Evolutionary conservation across 2,113 vertebrate species (phyloP).

Genomic region (Bettongia penicillata): DNA sequence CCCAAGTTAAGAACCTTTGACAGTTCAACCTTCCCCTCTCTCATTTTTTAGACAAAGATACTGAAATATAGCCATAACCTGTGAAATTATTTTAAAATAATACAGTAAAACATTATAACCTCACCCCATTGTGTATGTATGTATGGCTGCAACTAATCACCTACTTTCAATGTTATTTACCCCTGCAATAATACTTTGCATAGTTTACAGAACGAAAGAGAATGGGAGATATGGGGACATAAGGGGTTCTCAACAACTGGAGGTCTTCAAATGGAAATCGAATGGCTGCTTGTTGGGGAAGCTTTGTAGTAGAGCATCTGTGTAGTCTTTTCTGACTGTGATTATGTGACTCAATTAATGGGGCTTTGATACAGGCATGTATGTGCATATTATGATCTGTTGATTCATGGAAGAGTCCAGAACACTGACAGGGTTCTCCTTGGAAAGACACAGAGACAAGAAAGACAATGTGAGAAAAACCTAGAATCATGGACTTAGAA

Average conservation of each 20-base stretch:
- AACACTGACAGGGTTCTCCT: background rate
- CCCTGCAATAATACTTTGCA: background rate
- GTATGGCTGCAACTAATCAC: background rate
- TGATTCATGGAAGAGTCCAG: background rate
- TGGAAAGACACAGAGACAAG: slow-evolving; percentile 5
- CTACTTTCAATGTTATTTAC: background rate
- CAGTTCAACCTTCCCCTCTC: background rate
- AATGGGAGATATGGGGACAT: background rate
- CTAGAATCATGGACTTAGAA: background rate
- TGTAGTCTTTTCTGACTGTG: background rate
- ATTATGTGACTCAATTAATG: background rate
- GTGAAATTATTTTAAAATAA: background rate
- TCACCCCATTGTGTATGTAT: background rate
- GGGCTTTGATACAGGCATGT: background rate
- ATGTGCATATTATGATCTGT: background rate
- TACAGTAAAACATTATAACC: background rate
- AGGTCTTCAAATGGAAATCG: background rate
- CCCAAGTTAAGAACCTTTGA: background rate
- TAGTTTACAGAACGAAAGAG: background rate
- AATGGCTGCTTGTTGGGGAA: background rate
- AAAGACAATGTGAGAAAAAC: background rate
- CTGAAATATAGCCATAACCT: background rate
- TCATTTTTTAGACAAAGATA: background rate
- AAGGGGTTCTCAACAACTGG: background rate
- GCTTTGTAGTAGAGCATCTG: background rate